Percentiles rank a stretch among this genome's conserved stretches.
Conservation (phyloP, 2,113 vertebrate genomes). For the Anas platyrhynchos region DNA sequence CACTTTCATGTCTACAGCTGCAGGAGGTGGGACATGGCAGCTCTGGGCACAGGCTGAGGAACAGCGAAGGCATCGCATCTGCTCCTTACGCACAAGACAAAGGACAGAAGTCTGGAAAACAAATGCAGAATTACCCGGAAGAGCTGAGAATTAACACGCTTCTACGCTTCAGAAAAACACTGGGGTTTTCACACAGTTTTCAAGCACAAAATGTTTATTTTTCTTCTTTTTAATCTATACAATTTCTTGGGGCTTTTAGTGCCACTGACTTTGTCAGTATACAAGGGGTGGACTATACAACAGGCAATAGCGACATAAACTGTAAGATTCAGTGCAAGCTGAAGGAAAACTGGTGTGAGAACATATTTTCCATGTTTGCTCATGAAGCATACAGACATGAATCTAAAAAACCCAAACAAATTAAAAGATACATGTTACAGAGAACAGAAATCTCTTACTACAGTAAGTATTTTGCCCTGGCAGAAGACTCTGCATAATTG, state of each 20-base stretch:
- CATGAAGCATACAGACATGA: slow-evolving; percentile 75
- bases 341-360: slow-evolving; percentile 55
- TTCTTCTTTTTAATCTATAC: slow-evolving; percentile 88
- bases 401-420: slow-evolving; percentile 77
- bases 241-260: slow-evolving; percentile 83
- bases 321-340: slow-evolving; percentile 76
- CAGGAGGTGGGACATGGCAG: neutral
- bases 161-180: slow-evolving; percentile 51
- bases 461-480: slow-evolving; percentile 82
- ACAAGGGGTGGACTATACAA: slow-evolving; percentile 77
- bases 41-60: neutral
- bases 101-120: neutral
- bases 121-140: neutral
- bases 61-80: neutral
- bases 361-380: slow-evolving; percentile 75
- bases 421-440: slow-evolving; percentile 81
- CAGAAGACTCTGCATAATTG: slow-evolving; percentile 86
- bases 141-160: neutral
- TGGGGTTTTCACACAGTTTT: slow-evolving; percentile 73
- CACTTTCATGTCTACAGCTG: accelerated
- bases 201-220: slow-evolving; percentile 98
- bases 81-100: neutral
- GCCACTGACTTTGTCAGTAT: slow-evolving; percentile 81
- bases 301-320: slow-evolving; percentile 81
- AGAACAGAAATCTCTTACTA: slow-evolving; percentile 92